These are phyloP conservation scores for Leptopilina clavipes DNA, from an alignment of 1,140 invertebrate species.

Conservation along the genomic window DNA sequence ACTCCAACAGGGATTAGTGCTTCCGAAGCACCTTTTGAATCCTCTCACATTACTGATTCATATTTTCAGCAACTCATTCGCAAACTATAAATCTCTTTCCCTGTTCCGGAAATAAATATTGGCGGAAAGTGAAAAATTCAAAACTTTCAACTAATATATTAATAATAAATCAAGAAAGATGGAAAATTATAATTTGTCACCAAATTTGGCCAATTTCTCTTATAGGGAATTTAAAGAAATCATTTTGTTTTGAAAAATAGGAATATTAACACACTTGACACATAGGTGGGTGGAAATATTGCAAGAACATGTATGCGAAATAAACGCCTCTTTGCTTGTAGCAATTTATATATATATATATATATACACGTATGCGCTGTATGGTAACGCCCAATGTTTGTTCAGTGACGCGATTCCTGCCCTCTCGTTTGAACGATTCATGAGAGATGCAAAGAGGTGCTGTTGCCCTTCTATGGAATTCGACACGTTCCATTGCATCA, in stretches of 20 bases:
- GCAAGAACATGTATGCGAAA: slow-evolving; percentile 19
- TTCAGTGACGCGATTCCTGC: slow-evolving; percentile 45
- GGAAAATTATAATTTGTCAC: too few species aligned
- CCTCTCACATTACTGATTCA: not conserved
- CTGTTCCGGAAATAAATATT: slow-evolving; percentile 3
- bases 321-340: slow-evolving; percentile 21
- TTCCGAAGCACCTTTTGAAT: slow-evolving; percentile 21
- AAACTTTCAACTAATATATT: too few species aligned
- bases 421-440: slow-evolving; percentile 37
- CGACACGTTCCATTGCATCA: slow-evolving; percentile 25
- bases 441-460: not conserved
- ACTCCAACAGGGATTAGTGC: not conserved
- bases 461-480: slow-evolving; percentile 9
- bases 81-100: slow-evolving; percentile 10
- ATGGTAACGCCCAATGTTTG: slow-evolving; percentile 46
- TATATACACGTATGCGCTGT: too few species aligned
- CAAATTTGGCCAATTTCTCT: too few species aligned
- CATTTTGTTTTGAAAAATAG: not conserved
- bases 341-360: slow-evolving; percentile 25
- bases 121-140: not conserved
- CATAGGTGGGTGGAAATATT: not conserved
- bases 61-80: slow-evolving; percentile 19
- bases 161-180: too few species aligned
- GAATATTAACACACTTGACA: not conserved
- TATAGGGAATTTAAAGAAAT: too few species aligned